These are phyloP conservation scores for Plestiodon gilberti DNA, from an alignment of 2,113 vertebrate species.

Conservation along the genomic window DNA sequence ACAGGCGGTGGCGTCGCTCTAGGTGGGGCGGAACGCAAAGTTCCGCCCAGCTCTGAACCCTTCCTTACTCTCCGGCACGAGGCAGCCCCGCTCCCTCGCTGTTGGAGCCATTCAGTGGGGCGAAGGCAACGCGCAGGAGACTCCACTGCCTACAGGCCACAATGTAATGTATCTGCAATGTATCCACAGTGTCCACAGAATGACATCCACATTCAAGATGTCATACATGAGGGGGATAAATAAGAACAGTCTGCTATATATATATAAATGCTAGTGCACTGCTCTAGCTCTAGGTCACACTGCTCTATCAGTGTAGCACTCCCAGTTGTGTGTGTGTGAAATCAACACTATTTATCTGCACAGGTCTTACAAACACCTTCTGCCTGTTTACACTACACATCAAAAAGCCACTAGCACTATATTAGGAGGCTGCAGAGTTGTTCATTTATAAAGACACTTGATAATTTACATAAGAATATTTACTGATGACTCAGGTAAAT, in stretches of 20 bases:
- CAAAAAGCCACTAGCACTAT: slow-evolving; percentile 13
- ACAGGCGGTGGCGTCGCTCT: too few relatives aligned
- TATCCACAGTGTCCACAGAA: background rate
- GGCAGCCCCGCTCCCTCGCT: too few relatives aligned
- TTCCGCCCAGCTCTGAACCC: too few relatives aligned
- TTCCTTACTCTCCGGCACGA: too few relatives aligned
- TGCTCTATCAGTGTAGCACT: rapidly evolving
- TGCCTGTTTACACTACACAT: background rate
- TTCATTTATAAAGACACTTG: rapidly evolving
- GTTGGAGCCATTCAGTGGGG: too few relatives aligned
- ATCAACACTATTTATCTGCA: background rate
- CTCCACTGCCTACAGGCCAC: too few relatives aligned
- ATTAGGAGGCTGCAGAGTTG: slow-evolving; percentile 18
- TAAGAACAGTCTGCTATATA: slow-evolving; percentile 4
- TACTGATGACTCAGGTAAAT: background rate
- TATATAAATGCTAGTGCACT: background rate
- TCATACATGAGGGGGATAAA: background rate
- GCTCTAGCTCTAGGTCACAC: too few relatives aligned
- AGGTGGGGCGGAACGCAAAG: too few relatives aligned
- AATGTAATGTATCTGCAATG: too few relatives aligned
- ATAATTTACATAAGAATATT: background rate
- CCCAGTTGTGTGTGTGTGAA: background rate
- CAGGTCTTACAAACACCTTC: slow-evolving; percentile 5
- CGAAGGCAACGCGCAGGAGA: too few relatives aligned
- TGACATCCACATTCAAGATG: rapidly evolving